Evolutionary conservation across 2,888 invertebrate species (phyloP).

Genomic region (Chironomus tentans): DNA sequence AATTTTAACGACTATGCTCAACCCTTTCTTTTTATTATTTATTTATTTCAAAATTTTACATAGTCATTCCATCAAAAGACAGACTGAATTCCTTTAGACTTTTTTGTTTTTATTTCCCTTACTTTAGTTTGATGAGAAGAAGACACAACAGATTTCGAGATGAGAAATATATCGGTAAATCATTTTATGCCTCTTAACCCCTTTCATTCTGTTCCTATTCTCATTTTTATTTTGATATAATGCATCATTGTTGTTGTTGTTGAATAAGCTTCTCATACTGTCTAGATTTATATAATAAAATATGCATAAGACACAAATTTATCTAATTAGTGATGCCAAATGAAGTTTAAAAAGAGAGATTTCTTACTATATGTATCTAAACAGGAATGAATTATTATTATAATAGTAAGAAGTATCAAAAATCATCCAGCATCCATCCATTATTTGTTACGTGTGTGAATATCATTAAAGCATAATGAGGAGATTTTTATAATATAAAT

Average conservation of each 20-base stretch:
- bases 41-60: background rate
- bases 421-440: too few relatives aligned
- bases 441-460: too few relatives aligned
- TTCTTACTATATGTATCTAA: background rate
- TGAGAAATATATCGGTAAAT: background rate
- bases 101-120: too few relatives aligned
- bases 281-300: background rate
- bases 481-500: too few relatives aligned
- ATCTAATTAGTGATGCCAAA: conserved; percentile 25
- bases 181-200: background rate
- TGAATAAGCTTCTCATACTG: background rate
- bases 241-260: background rate
- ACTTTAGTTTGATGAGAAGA: too few relatives aligned
- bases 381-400: background rate
- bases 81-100: too few relatives aligned
- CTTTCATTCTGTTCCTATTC: background rate
- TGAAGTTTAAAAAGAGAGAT: background rate
- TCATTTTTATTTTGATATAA: background rate
- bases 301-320: conserved; percentile 4
- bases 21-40: too few relatives aligned
- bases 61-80: background rate
- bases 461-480: too few relatives aligned
- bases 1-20: background rate
- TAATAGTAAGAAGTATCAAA: too few relatives aligned
- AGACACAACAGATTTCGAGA: background rate